A percentile compares a stretch with the other conserved stretches of the same genome.
Conservation (phyloP, 2,113 vertebrate species). For the Apus apus region DNA sequence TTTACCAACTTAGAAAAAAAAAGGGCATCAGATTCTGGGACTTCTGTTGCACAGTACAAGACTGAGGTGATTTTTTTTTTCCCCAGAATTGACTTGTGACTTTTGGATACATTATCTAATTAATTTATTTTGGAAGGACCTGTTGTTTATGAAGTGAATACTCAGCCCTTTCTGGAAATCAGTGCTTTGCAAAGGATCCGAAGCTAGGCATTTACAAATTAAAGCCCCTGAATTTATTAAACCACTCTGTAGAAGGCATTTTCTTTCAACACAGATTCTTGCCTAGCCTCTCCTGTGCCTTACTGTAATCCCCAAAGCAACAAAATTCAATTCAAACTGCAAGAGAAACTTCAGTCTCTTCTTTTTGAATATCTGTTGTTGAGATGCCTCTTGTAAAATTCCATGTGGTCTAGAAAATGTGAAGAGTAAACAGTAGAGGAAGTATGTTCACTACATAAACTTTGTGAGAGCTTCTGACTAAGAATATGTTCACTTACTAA, state of each 20-base stretch:
- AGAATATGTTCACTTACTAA: conserved; percentile 1
- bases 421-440: not conserved
- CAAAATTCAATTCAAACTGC: not conserved
- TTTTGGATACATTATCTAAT: not conserved
- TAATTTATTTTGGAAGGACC: not conserved
- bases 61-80: not conserved
- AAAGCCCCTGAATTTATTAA: not conserved
- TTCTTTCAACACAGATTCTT: not conserved
- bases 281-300: not conserved
- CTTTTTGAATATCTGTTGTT: not conserved
- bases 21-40: not conserved
- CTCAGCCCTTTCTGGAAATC: not conserved
- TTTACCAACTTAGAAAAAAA: not conserved
- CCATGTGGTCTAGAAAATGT: not conserved
- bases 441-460: not conserved
- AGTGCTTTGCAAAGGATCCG: not conserved
- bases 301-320: not conserved
- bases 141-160: not conserved
- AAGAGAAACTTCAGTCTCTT: not conserved
- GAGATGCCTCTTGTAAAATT: not conserved
- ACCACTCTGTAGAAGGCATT: not conserved
- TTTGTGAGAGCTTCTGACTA: not conserved
- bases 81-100: not conserved
- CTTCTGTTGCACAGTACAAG: not conserved
- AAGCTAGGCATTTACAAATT: not conserved